phyloP scores from a whole-genome alignment of 2,888 invertebrate species.

The Drosophila maculinotata region DNA sequence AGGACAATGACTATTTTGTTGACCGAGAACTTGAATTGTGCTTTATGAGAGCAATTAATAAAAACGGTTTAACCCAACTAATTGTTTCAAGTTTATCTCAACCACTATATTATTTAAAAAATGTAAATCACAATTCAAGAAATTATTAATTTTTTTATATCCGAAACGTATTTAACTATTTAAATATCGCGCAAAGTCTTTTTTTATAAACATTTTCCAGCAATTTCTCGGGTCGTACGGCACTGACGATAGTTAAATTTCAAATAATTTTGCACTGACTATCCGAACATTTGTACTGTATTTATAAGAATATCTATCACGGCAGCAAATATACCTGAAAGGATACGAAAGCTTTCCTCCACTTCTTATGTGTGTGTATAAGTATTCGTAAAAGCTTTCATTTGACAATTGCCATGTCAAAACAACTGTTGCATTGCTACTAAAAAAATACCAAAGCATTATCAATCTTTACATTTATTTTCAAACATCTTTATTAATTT shows the following conservation, averaged over 20 bases:
- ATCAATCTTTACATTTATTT: background rate
- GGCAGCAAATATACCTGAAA: conserved; percentile 40
- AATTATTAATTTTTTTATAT: background rate
- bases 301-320: conserved; percentile 31
- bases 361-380: conserved; percentile 51
- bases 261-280: conserved; percentile 28
- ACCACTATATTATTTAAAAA: background rate
- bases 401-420: conserved; percentile 46
- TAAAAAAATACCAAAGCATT: background rate
- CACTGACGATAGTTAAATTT: conserved; percentile 25
- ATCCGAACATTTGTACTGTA: conserved; percentile 38
- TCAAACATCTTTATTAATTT: background rate
- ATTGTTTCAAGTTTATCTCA: background rate
- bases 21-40: conserved; percentile 32
- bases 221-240: conserved; percentile 20
- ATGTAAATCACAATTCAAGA: background rate
- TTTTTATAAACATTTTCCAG: background rate
- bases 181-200: background rate
- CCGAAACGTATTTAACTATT: background rate
- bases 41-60: background rate
- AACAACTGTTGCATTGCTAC: conserved; percentile 58
- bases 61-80: background rate
- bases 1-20: conserved; percentile 63
- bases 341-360: conserved; percentile 55
- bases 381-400: conserved; percentile 46